A percentile compares a stretch with the other conserved stretches of the same genome.
phyloP scores from a whole-genome alignment of 2,113 vertebrate species.

The Chrysemys picta region DNA sequence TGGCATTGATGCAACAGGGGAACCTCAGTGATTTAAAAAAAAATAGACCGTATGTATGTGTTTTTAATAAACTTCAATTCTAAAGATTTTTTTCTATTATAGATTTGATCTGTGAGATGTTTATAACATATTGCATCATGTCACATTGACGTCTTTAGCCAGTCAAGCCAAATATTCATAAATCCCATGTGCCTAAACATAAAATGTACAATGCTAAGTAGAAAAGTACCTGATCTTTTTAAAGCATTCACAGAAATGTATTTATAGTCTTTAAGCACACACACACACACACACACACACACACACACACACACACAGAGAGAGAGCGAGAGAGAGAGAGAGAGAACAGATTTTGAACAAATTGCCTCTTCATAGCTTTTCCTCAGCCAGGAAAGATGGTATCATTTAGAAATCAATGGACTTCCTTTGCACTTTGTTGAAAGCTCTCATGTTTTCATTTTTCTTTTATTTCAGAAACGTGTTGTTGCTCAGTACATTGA shows the following conservation, averaged over 20 bases:
- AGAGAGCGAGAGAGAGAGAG: no score
- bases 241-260: conserved; percentile 19
- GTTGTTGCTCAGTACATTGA: neutral
- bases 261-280: conserved; percentile 5
- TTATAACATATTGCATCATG: conserved; percentile 60
- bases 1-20: conserved; percentile 70
- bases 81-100: conserved; percentile 61
- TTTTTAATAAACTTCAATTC: conserved; percentile 74
- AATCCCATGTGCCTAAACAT: conserved; percentile 53
- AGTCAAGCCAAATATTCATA: conserved; percentile 70
- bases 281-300: neutral
- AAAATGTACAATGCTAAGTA: conserved; percentile 43
- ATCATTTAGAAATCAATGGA: conserved; percentile 23
- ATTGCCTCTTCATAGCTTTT: neutral
- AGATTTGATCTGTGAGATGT: conserved; percentile 55
- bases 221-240: conserved; percentile 50
- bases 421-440: conserved; percentile 8
- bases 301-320: neutral
- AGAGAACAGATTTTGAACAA: neutral
- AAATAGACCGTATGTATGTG: conserved; percentile 60
- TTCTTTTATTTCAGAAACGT: conserved; percentile 22
- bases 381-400: conserved; percentile 21
- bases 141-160: conserved; percentile 68
- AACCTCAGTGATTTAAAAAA: conserved; percentile 54
- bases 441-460: conserved; percentile 44